A percentile compares a stretch with the other conserved stretches of the same genome.
Conservation (phyloP, 2,113 vertebrate genomes). For the Todiramphus chloris region DNA sequence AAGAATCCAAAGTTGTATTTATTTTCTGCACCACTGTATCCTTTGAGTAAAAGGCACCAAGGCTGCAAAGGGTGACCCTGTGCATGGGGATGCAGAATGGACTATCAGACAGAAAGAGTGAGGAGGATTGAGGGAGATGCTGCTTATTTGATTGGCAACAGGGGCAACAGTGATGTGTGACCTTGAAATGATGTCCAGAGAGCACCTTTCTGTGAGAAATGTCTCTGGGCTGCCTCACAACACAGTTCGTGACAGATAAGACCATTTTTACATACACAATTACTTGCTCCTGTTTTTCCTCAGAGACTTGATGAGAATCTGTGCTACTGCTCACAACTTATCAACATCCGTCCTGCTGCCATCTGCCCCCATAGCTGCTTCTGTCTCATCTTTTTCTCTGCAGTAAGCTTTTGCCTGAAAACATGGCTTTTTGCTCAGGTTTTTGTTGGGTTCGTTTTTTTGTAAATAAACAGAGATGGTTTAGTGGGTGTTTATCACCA, state of each 20-base stretch:
- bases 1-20: not conserved
- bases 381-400: not conserved
- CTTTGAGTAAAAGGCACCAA: not conserved
- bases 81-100: not conserved
- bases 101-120: not conserved
- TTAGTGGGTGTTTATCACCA: not conserved
- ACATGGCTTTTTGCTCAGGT: not conserved
- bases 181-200: conserved; percentile 54
- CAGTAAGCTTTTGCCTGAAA: not conserved
- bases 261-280: not conserved
- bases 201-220: not conserved
- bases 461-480: not conserved
- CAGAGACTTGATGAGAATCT: not conserved
- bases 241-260: not conserved
- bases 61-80: not conserved
- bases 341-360: not conserved
- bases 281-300: not conserved
- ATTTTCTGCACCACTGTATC: not conserved
- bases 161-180: not conserved
- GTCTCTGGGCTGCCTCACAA: not conserved
- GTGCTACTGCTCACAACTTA: not conserved
- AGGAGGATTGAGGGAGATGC: not conserved
- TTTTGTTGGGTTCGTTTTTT: not conserved
- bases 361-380: not conserved
- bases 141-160: conserved; percentile 12